phyloP scores from a whole-genome alignment of 2,113 vertebrate species.

The Chaetorhynchus papuensis region DNA sequence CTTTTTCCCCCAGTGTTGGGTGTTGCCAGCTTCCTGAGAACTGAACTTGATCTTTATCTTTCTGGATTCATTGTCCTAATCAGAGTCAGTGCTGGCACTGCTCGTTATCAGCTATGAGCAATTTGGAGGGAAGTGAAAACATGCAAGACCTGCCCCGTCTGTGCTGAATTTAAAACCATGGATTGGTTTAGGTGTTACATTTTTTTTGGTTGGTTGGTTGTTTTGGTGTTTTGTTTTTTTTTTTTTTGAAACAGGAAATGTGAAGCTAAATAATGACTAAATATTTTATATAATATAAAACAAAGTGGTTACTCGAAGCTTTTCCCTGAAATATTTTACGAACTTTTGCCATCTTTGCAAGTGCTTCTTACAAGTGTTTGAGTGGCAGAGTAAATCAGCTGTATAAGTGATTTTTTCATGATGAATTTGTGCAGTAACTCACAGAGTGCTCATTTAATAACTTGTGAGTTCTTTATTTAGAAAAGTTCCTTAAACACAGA shows the following conservation, averaged over 20 bases:
- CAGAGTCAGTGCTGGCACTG: neutral
- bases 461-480: neutral
- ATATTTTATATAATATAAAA: neutral
- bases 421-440: neutral
- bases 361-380: neutral
- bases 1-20: accelerated
- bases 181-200: neutral
- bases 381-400: neutral
- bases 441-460: neutral
- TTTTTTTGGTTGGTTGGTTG: no score
- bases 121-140: neutral
- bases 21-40: neutral
- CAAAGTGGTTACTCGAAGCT: accelerated
- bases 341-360: neutral
- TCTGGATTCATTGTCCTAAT: neutral
- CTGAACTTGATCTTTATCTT: neutral
- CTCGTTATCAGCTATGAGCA: neutral
- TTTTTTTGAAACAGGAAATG: neutral
- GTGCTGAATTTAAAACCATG: neutral
- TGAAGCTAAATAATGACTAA: neutral
- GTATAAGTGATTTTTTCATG: neutral
- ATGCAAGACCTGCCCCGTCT: neutral
- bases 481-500: neutral
- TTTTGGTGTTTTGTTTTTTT: no score
- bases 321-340: neutral